Conservation (phyloP, 2,888 invertebrate species). For the Limnephilus auricula region DNA sequence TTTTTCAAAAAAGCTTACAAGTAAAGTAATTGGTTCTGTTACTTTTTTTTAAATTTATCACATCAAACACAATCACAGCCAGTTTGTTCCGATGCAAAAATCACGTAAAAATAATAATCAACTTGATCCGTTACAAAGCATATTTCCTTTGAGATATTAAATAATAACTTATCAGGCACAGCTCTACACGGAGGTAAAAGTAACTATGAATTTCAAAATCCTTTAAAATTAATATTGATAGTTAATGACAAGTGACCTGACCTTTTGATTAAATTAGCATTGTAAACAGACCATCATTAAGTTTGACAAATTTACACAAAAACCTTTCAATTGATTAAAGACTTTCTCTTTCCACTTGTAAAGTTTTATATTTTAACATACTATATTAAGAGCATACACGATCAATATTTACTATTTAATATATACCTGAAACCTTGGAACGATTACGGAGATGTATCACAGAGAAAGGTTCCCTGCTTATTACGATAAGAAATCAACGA, state of each 20-base stretch:
- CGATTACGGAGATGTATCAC: neutral
- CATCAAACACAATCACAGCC: neutral
- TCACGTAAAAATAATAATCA: too few relatives aligned
- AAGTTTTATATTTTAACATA: neutral
- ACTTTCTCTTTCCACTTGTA: neutral
- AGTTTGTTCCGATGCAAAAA: neutral
- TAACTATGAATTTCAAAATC: neutral
- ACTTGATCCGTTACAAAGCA: too few relatives aligned
- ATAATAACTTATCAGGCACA: neutral
- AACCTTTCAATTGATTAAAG: neutral
- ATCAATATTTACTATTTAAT: neutral
- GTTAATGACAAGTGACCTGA: constrained; percentile 11
- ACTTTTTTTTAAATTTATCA: neutral
- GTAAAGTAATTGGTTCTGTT: neutral
- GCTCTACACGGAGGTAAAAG: neutral
- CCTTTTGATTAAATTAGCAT: constrained; percentile 2
- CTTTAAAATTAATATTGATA: neutral
- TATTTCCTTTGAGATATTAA: neutral
- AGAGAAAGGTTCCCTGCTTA: neutral
- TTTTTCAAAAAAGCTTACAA: neutral
- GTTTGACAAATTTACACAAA: neutral
- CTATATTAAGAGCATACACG: neutral
- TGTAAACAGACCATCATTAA: neutral
- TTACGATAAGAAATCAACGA: neutral
- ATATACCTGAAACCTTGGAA: neutral